A percentile compares a stretch with the other conserved stretches of the same genome.
phyloP scores from a whole-genome alignment of 2,797 vertebrate genomes.

The Sebastolobus altivelis region DNA sequence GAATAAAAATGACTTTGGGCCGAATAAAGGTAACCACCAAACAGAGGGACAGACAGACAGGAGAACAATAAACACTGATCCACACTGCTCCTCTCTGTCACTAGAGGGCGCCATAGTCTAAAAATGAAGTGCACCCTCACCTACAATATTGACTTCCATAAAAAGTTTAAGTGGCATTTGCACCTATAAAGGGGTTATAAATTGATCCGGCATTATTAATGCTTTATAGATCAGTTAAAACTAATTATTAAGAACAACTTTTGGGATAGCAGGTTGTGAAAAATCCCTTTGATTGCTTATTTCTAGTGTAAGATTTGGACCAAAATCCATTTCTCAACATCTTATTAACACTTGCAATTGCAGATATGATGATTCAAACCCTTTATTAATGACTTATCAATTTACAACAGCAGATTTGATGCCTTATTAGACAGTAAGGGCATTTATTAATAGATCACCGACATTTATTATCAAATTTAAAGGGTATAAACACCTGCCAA shows the following conservation, averaged over 20 bases:
- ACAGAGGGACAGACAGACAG: neutral
- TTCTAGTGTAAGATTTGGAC: neutral
- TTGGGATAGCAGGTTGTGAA: neutral
- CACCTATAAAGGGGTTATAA: fast-evolving
- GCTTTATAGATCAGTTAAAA: neutral
- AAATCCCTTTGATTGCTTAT: neutral
- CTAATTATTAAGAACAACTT: neutral
- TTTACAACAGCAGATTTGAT: too few relatives aligned
- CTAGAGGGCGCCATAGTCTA: conserved; percentile 50
- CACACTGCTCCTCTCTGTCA: neutral
- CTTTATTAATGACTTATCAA: neutral
- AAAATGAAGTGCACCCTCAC: neutral
- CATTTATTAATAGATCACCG: neutral
- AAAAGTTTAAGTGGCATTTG: too few relatives aligned
- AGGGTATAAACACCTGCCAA: neutral
- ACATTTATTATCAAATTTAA: neutral
- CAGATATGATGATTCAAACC: neutral
- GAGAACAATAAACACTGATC: conserved; percentile 40
- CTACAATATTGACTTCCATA: too few relatives aligned
- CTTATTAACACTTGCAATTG: neutral
- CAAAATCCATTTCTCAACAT: neutral
- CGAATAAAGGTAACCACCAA: neutral
- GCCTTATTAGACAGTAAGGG: too few relatives aligned
- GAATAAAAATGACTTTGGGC: neutral
- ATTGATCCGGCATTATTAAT: neutral